A percentile compares a stretch with the other conserved stretches of the same genome.
These are phyloP conservation scores for Strigamia crassipes DNA, from an alignment of 2,888 invertebrate genomes.

Conservation along the genomic window DNA sequence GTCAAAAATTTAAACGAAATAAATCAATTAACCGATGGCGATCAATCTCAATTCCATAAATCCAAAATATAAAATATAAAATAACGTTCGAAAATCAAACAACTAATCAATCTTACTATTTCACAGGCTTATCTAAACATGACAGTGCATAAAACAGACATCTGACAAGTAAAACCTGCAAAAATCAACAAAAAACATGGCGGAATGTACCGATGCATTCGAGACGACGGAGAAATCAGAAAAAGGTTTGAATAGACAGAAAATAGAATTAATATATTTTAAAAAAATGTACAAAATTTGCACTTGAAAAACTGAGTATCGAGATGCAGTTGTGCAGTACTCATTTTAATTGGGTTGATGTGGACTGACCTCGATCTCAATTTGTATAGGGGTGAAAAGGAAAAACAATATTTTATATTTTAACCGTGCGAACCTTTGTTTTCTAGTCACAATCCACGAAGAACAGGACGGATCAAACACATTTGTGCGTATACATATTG, in stretches of 20 bases:
- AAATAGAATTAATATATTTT: background rate
- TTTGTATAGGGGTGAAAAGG: background rate
- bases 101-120: background rate
- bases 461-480: conserved; percentile 48
- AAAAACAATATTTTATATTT: background rate
- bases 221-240: background rate
- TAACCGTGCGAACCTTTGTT: background rate
- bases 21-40: too few species aligned
- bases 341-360: background rate
- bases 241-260: background rate
- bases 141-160: background rate
- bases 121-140: background rate
- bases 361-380: background rate
- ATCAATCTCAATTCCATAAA: too few species aligned
- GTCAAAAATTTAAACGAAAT: too few species aligned
- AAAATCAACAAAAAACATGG: background rate
- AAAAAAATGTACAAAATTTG: background rate
- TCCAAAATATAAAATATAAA: too few species aligned
- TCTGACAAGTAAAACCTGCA: background rate
- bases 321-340: background rate
- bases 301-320: background rate
- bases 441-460: conserved; percentile 49
- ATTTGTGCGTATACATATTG: conserved; percentile 49
- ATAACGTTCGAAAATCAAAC: too few species aligned
- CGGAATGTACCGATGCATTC: background rate